phyloP scores from a whole-genome alignment of 2,888 invertebrate species.

The Galerucella nymphaeae region DNA sequence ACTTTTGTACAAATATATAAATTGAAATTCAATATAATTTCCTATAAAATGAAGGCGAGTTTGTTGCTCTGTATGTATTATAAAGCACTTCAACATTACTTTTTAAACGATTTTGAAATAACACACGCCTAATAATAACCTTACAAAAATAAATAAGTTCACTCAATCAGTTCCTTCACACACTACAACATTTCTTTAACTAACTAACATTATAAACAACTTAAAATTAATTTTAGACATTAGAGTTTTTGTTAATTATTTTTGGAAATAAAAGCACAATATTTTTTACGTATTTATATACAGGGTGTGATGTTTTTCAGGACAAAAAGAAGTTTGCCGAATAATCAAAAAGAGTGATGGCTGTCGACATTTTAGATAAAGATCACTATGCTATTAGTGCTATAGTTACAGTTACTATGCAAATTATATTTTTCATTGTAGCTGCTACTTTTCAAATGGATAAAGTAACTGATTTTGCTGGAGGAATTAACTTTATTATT shows the following conservation, averaged over 20 bases:
- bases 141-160: slow-evolving; percentile 25
- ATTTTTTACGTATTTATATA: neutral
- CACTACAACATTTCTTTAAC: too few relatives aligned
- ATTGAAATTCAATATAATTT: too few relatives aligned
- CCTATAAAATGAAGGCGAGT: too few relatives aligned
- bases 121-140: slow-evolving; percentile 25
- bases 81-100: neutral
- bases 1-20: too few relatives aligned
- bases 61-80: too few relatives aligned
- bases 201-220: too few relatives aligned
- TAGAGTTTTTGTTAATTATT: neutral
- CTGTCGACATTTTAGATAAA: slow-evolving; percentile 79
- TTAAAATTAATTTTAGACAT: too few relatives aligned
- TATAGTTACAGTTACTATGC: slow-evolving; percentile 86
- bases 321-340: slow-evolving; percentile 30
- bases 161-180: neutral
- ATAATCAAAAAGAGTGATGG: slow-evolving; percentile 67
- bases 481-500: slow-evolving; percentile 92
- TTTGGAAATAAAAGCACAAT: too few relatives aligned
- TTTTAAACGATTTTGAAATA: slow-evolving; percentile 1
- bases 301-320: slow-evolving; percentile 30
- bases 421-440: slow-evolving; percentile 87
- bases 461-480: slow-evolving; percentile 93
- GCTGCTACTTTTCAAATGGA: slow-evolving; percentile 89
- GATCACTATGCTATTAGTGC: slow-evolving; percentile 90